Base-by-base conservation (phyloP, 2,888 invertebrate species). In the Elmis aenea region DNA sequence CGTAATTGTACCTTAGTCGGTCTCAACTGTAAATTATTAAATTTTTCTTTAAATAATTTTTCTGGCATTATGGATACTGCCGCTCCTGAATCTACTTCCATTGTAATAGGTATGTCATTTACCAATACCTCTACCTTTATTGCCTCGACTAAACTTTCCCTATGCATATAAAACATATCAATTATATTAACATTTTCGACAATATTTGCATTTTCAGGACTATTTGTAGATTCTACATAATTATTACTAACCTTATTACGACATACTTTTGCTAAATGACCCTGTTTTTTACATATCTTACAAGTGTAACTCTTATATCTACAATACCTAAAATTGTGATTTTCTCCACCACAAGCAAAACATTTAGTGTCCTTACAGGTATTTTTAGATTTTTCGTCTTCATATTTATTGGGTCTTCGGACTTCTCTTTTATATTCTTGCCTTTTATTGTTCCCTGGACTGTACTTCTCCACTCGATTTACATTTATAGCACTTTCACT, bases 261-360 rank as follows among this genome's bases (percentile, higher is more conserved):
- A 38, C 42, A 42, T 11, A 38, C 21, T 26, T 13, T 29, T 10
- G 22, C 26, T 10, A 42, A 33, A 25, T 38, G 33, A 26, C 38
- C 38, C 13, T 16, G 33, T 14, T 18, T 24, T 13, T 25, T 25
- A 21, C 33, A 42, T 18, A 16, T 24, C 10, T 33, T 33, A 29
- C 38, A 42, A 12, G 21, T 14, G 12, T 22, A 28, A 13, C 26
- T 31, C 13, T 21, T 24, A 36, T 30, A 37, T 21, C 26, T 25
- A 27, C 42, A 42, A 9, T 23, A 20, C 2, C 22, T 13, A 6
- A 13, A 25, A 5, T 12, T 39, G 24, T 39, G 42, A 16, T 42
- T 38, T n/a, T 13, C 26, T n/a, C 26, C 13, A 16, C 16, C 24
- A 27, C 42, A 42, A 26, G 11, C n/a, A 24, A 16, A 23, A 25